Base-by-base conservation (phyloP, 1,140 invertebrate genomes). In the Holcopasites calliopsidis region DNA sequence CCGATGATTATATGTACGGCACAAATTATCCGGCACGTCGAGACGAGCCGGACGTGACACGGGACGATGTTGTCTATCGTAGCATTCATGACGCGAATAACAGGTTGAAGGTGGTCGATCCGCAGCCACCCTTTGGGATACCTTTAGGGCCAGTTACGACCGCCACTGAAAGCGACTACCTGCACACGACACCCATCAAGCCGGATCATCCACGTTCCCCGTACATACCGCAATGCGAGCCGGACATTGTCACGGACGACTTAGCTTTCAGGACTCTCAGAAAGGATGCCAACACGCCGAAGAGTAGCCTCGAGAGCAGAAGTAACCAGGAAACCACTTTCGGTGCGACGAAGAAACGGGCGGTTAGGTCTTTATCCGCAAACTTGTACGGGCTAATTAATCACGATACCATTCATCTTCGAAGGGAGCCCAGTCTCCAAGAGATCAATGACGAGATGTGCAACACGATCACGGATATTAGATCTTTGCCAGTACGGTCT, bases 111-210 rank as follows among this genome's bases (percentile, higher is more conserved):
- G 65, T 96, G 1, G 81, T 93, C 0, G 96, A 97, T 69, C 96
- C 95, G 8, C 97, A 97, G 86, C 97, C 96, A 31, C 96, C 96
- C 1, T 98, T 98, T 89, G 97, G 97, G 18, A 97, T 98, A 84
- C 97, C 97, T 0, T 85, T 97, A 11, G 95, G 95, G 6, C 96
- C 96, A 10, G 93, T 97, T 6, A 93, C 95, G 0, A 93, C 94
- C 8, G 94, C 95, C 21, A 93, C 96, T 0, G 94, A 95, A 58
- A 96, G 94, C 76, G 96, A 98, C 87, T 98, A 98, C 85, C 91
- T 98, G 47, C 96, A 97, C 83, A 94, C 94, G 0, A 93, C 92
- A 21, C 95, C 96, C 3, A 92, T 93, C 77, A 92, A 82, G 26
- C 52, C 57, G 5, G 88, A 93, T 35, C 93, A 92, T 73, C 92